Evolutionary conservation across 2,113 vertebrate genomes (phyloP).

Genomic region (Hypanus sabinus): DNA sequence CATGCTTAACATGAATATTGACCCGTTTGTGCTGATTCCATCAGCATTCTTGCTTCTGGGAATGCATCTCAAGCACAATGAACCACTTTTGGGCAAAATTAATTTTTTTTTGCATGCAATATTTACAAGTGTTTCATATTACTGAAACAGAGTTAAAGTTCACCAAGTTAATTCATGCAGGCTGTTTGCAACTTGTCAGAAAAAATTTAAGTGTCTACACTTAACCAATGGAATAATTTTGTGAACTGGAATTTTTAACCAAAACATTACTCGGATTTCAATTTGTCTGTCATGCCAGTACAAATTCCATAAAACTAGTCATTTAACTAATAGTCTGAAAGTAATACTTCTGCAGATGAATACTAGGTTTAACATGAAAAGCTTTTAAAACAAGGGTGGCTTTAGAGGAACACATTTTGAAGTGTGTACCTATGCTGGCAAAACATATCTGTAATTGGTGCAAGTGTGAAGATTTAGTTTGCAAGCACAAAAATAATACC

Average conservation of each 20-base stretch:
- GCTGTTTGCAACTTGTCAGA: background rate
- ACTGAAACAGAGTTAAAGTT: too few species aligned
- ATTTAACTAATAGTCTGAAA: background rate
- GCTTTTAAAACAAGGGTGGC: background rate
- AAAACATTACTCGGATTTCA: background rate
- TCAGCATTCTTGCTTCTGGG: too few species aligned
- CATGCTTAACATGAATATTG: too few species aligned
- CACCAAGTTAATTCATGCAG: background rate
- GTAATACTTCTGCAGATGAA: background rate
- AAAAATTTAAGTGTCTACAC: background rate
- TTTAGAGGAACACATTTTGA: background rate
- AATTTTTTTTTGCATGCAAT: background rate
- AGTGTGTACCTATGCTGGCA: background rate
- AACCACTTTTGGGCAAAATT: background rate
- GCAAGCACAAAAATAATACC: conserved; percentile 10
- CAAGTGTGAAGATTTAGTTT: conserved; percentile 24
- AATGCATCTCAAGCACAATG: too few species aligned
- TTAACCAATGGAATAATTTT: background rate
- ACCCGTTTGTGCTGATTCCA: too few species aligned
- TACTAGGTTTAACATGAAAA: background rate
- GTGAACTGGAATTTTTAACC: background rate
- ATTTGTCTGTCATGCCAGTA: background rate
- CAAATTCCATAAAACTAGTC: background rate
- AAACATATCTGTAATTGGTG: background rate
- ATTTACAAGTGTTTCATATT: background rate